Percentiles rank a stretch among this genome's conserved stretches.
Conservation (phyloP, 2,888 invertebrate genomes). For the Steinernema hermaphroditum region DNA sequence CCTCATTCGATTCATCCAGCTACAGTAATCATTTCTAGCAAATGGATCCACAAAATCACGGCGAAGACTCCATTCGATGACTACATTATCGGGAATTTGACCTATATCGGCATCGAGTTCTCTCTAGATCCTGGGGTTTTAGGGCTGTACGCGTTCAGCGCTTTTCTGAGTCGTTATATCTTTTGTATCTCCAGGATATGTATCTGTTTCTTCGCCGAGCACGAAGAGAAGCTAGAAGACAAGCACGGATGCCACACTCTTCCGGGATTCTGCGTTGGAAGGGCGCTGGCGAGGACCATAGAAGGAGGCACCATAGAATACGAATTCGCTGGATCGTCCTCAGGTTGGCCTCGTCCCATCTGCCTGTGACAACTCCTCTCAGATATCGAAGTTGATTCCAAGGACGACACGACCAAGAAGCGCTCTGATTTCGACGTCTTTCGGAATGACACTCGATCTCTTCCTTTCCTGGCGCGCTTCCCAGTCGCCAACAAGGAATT, state of each 20-base stretch:
- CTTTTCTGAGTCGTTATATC: not conserved
- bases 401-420: not conserved
- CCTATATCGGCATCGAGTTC: not conserved
- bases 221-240: not conserved
- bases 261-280: not conserved
- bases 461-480: not conserved
- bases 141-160: not conserved
- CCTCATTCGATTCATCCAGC: not conserved
- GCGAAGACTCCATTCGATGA: not conserved
- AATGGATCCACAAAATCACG: not conserved
- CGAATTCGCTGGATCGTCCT: not conserved
- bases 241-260: not conserved
- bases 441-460: not conserved
- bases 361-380: too few relatives aligned
- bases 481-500: not conserved
- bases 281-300: not conserved
- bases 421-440: not conserved
- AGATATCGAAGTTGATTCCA: not conserved
- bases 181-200: not conserved
- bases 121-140: not conserved
- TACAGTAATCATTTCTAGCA: not conserved
- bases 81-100: not conserved
- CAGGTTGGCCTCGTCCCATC: not conserved
- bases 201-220: not conserved
- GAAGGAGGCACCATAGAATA: not conserved